Base-by-base conservation (phyloP, 2,113 vertebrate species). In the Dipodomys ordii region DNA sequence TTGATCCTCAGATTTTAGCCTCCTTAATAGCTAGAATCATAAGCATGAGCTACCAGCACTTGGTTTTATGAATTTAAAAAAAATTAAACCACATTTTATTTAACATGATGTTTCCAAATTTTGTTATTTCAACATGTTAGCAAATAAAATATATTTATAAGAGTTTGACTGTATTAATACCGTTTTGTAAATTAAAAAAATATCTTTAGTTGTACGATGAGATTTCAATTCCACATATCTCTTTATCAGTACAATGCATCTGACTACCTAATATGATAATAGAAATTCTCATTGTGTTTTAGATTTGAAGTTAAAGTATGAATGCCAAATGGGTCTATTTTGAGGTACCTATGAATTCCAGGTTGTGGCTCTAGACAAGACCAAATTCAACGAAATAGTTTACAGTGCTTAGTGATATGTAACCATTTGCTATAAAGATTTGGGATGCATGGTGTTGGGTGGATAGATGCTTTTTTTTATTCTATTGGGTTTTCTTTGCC, bases 351-450 rank as follows among this genome's bases (percentile, higher is more conserved):
- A 0, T 85, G 84, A 96, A 96, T 79, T 72, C 57, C 64, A 93
- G 87, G 25, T 62, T 87, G 62, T 76, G 67, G 76, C 80, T 91
- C 87, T 7, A 94, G 69, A 64, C 57, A 86, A 86, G 81, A 92
- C 74, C 27, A 83, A 87, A 93, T 97, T 97, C 94, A 97, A 84
- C 90, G 90, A 96, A 96, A 74, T 95, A 76, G 87, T 83, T 96
- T 71, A 2, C 6, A 92, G 7, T 93, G 72, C 74, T 94, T 16
- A 0, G 68, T 95, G 49, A 20, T n/a, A 3, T 90, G 78, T 94
- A 93, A 74, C 92, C 3, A 20, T 83, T 69, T 96, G 18, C 88
- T 88, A 4, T 2, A 77, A 92, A 87, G 73, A 77, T 11, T 35
- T 87, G 19, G 22, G 27, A 22, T 22, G 1, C 44, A 44, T 39